phyloP scores from a whole-genome alignment of 2,797 vertebrate species.

The Poecilia gillii region DNA sequence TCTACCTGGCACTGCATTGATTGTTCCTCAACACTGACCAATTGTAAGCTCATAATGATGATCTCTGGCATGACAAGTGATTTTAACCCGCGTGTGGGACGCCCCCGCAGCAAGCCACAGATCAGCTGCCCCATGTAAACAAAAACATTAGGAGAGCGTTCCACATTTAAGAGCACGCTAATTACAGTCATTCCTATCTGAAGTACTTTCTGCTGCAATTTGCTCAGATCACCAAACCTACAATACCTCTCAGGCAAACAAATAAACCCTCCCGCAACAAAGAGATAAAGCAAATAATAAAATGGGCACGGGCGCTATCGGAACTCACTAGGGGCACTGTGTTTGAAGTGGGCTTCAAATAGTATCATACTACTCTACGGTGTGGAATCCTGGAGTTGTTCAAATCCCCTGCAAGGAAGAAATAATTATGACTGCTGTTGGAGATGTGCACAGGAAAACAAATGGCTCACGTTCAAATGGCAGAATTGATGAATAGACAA shows the following conservation, averaged over 20 bases:
- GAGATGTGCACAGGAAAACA: slow-evolving; percentile 66
- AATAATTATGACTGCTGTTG: slow-evolving; percentile 70
- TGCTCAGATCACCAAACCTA: slow-evolving; percentile 84
- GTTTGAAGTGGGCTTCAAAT: slow-evolving; percentile 83
- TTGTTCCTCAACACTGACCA: slow-evolving; percentile 83
- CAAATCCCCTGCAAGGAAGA: slow-evolving; percentile 67
- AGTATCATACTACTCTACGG: slow-evolving; percentile 74
- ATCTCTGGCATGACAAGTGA: slow-evolving; percentile 86
- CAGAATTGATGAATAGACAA: slow-evolving; percentile 34
- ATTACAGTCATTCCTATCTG: slow-evolving; percentile 85
- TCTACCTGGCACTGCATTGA: slow-evolving; percentile 74
- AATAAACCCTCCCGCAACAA: slow-evolving; percentile 84
- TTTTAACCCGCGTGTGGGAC: slow-evolving; percentile 84
- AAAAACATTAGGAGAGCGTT: slow-evolving; percentile 84
- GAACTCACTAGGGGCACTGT: slow-evolving; percentile 75
- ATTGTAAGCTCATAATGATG: slow-evolving; percentile 86
- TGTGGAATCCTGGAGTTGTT: slow-evolving; percentile 56
- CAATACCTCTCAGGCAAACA: slow-evolving; percentile 84
- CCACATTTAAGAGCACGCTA: slow-evolving; percentile 84
- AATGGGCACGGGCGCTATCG: slow-evolving; percentile 72
- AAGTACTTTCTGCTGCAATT: slow-evolving; percentile 85
- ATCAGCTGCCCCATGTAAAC: slow-evolving; percentile 82
- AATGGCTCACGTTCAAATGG: slow-evolving; percentile 64
- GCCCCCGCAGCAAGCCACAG: slow-evolving; percentile 80
- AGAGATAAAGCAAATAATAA: slow-evolving; percentile 82